Base-by-base conservation (phyloP, 2,888 invertebrate genomes). In the Tetragonisca angustula region DNA sequence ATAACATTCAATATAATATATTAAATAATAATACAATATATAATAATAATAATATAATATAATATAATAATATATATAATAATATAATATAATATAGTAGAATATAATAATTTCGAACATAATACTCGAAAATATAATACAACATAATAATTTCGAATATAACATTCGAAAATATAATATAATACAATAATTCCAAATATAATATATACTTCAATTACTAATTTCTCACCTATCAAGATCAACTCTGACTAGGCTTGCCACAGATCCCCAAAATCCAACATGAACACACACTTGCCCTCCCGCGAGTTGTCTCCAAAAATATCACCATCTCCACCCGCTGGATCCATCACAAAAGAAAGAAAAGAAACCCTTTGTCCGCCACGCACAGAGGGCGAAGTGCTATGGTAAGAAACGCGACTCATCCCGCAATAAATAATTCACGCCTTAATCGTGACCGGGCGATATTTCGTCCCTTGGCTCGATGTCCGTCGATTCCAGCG, bases 391-490 rank as follows among this genome's bases (percentile, higher is more conserved):
- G 21, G 6, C 9, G 49, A 24, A 50, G 21, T 36, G 0, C 11
- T 11, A 32, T 19, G 24, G 11, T 6, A 36, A 32, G 27, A 65
- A 9, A 56, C 56, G 36, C 54, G 49, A 32, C 24, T 70, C 73
- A n/a, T 43, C 70, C 19, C 65, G 75, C 43, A 56, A 81, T 78
- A 84, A 85, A 85, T 84, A 84, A 85, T 81, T 70, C 80, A 77
- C 81, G 67, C 75, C 76, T 72, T 81, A 81, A 84, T 81, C 75
- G 65, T 24, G 56, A 27, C 27, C 67, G 4, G 9, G 36, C 64
- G 62, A 74, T 81, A 75, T 75, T 77, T 84, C 85, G 72, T 69
- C 76, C 79, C 43, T 49, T 17, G 43, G 43, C 62, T 56, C 36
- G 62, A 36, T 64, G 54, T 0, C 56, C 72, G 49, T 50, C 75